phyloP scores from a whole-genome alignment of 2,797 vertebrate genomes.

The Nasua narica region DNA sequence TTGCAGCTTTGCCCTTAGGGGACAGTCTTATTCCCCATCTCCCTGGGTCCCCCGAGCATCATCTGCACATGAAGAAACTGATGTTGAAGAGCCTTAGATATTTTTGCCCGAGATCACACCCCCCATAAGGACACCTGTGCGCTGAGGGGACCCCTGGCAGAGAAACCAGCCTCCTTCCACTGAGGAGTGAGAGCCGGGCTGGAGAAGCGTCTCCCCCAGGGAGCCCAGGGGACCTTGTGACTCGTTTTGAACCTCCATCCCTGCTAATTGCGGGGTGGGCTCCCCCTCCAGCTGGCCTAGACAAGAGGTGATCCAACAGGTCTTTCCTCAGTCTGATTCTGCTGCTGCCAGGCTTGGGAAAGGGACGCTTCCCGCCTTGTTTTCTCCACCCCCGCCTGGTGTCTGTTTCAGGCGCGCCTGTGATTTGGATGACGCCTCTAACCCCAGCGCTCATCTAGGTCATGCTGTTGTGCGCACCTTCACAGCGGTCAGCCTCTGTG shows the following conservation, averaged over 20 bases:
- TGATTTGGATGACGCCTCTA: constrained; percentile 39
- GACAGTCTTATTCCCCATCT: background rate
- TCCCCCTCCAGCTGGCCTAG: background rate
- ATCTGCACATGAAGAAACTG: background rate
- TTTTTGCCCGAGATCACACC: background rate
- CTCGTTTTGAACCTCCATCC: constrained; percentile 13
- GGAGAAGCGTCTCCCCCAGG: background rate
- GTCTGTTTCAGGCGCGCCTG: background rate
- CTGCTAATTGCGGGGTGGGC: background rate
- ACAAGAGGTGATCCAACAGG: background rate
- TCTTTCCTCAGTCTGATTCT: background rate
- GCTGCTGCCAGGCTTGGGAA: constrained; percentile 31
- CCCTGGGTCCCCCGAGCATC: background rate
- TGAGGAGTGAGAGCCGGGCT: background rate
- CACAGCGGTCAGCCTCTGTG: constrained; percentile 47
- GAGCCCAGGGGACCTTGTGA: background rate
- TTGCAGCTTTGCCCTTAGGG: background rate
- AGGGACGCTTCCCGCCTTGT: background rate
- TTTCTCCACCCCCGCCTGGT: background rate
- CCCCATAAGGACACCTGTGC: background rate
- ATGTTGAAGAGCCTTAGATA: background rate
- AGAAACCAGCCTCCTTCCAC: background rate
- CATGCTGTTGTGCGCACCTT: background rate
- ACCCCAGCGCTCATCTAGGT: background rate
- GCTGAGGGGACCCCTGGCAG: background rate